Evolutionary conservation across 64 coral and sea anemone species (phyloP).

Genomic region (Orbicella faveolata): DNA sequence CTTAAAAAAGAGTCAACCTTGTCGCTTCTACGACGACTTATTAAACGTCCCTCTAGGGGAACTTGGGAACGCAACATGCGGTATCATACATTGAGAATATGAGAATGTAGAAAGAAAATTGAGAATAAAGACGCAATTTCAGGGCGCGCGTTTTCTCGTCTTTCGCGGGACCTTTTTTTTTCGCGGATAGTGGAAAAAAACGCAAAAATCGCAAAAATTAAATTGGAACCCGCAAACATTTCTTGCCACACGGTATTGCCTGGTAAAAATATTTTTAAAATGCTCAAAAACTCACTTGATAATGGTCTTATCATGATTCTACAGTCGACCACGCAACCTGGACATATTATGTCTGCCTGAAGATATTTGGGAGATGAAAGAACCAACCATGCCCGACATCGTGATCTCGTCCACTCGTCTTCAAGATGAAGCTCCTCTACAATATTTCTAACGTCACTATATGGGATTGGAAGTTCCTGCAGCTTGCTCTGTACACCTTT

Average conservation of each 20-base stretch:
- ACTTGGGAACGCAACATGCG: no score
- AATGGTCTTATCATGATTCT: neutral
- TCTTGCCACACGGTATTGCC: no score
- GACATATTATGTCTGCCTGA: neutral
- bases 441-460: neutral
- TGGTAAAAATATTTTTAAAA: no score
- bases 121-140: no score
- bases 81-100: no score
- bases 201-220: no score
- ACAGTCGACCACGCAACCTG: neutral
- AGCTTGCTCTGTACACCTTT: neutral
- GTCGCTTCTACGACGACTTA: no score
- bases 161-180: neutral
- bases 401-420: neutral
- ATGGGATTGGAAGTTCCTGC: neutral
- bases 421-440: neutral
- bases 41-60: no score
- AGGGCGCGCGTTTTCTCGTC: no score
- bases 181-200: neutral
- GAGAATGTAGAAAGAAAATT: no score
- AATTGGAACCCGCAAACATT: no score
- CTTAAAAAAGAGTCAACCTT: no score
- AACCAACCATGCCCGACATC: neutral
- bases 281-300: neutral
- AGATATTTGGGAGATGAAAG: neutral